A percentile compares a stretch with the other conserved stretches of the same genome.
These are phyloP conservation scores for Pristionchus fissidentatus DNA, from an alignment of 2,888 invertebrate genomes.

Conservation along the genomic window DNA sequence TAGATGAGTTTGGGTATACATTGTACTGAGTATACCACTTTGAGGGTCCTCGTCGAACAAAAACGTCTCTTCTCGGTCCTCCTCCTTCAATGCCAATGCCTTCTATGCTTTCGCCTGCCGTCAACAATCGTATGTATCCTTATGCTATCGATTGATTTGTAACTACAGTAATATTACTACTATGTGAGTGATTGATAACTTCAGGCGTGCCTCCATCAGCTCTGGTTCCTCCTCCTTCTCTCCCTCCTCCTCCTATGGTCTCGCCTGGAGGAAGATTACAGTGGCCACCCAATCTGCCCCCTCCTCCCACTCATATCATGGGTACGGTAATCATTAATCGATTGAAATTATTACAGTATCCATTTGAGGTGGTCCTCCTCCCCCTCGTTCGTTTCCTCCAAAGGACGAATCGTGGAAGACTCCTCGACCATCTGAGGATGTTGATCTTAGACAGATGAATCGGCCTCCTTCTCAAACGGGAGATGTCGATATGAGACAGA, in stretches of 20 bases:
- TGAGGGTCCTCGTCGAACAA: slow-evolving; percentile 46
- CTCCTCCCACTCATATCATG: slow-evolving; percentile 19
- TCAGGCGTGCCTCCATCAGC: slow-evolving; percentile 6
- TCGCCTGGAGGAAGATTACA: slow-evolving; percentile 19
- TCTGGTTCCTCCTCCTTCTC: slow-evolving; percentile 25
- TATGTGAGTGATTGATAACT: background rate
- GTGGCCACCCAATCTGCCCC: slow-evolving; percentile 41
- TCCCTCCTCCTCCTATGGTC: slow-evolving; percentile 5
- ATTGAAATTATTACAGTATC: background rate
- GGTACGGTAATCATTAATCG: background rate
- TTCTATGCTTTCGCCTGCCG: slow-evolving; percentile 48
- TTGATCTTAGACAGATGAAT: background rate
- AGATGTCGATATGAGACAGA: slow-evolving; percentile 42
- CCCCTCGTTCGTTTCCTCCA: background rate
- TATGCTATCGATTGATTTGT: background rate
- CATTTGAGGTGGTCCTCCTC: slow-evolving; percentile 15
- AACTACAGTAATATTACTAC: background rate
- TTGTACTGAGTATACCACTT: too few species aligned
- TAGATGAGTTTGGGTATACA: too few species aligned
- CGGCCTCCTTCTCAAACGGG: background rate
- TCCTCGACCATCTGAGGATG: slow-evolving; percentile 23
- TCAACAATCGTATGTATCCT: background rate
- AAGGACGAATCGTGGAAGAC: slow-evolving; percentile 48
- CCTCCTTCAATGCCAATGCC: slow-evolving; percentile 50
- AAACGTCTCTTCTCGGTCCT: slow-evolving; percentile 52